Evolutionary conservation across 2,113 vertebrate genomes (phyloP).

Genomic region (Apteryx owenii): DNA sequence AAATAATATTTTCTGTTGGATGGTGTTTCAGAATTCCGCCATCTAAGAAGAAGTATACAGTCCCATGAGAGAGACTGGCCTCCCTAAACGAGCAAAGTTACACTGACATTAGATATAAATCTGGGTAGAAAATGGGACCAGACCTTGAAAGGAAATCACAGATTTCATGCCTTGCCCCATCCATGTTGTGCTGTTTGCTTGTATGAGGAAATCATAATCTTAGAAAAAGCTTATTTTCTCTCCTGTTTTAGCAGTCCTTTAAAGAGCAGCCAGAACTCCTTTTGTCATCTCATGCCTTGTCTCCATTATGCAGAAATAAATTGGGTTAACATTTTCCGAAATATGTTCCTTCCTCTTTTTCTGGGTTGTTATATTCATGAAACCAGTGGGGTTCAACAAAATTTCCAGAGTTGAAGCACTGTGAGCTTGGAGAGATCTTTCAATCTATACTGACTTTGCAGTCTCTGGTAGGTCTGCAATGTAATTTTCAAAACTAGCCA

Average conservation of each 20-base stretch:
- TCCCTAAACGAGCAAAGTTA: neutral
- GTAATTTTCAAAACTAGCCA: neutral
- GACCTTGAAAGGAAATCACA: neutral
- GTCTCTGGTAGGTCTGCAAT: neutral
- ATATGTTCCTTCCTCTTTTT: neutral
- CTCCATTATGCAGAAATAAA: neutral
- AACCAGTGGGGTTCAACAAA: neutral
- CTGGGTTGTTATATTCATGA: neutral
- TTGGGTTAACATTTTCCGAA: neutral
- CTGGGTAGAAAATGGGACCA: neutral
- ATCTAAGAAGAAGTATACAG: neutral
- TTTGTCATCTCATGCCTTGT: neutral
- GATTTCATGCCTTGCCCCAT: neutral
- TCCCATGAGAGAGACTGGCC: too few relatives aligned
- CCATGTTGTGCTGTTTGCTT: neutral
- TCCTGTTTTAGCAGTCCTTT: neutral
- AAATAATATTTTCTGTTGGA: neutral
- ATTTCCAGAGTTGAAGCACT: neutral
- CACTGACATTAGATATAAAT: neutral
- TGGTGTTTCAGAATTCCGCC: neutral
- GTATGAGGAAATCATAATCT: neutral
- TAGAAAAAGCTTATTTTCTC: neutral
- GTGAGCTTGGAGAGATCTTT: neutral
- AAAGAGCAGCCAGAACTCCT: neutral
- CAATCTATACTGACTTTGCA: neutral